Evolutionary conservation across 2,797 vertebrate species (phyloP).

Genomic region (Scomberomorus guttatus): DNA sequence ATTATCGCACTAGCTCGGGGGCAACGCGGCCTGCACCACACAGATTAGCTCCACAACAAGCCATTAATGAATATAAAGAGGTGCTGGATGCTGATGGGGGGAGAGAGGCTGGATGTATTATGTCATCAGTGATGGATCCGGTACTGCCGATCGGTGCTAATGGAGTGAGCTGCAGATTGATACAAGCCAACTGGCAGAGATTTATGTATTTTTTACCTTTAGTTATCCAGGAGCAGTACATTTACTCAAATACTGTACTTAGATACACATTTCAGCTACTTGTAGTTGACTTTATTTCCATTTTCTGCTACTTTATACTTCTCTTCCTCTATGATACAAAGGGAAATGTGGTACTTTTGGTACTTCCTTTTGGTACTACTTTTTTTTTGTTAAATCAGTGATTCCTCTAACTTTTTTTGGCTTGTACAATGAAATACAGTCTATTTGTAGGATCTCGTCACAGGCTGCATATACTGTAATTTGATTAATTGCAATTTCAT

Average conservation of each 20-base stretch:
- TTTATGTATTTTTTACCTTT: conserved; percentile 6
- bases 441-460: too few species aligned
- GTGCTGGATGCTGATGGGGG: conserved; percentile 1
- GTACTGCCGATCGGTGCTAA: conserved; percentile 35
- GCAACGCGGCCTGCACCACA: conserved; percentile 53
- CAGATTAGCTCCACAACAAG: conserved; percentile 74
- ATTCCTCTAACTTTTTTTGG: too few species aligned
- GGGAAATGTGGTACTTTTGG: too few species aligned
- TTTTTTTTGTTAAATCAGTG: too few species aligned
- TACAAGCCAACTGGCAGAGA: conserved; percentile 6
- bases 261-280: neutral
- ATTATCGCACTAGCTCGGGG: conserved; percentile 61
- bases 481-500: too few species aligned
- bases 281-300: neutral
- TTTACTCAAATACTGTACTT: too few species aligned
- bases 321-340: too few species aligned
- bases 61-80: conserved; percentile 69
- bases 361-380: too few species aligned
- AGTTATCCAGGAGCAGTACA: neutral
- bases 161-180: conserved; percentile 45
- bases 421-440: too few species aligned
- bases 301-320: too few species aligned
- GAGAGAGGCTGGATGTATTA: conserved; percentile 12
- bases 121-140: conserved; percentile 66
- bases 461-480: too few species aligned